Conservation (phyloP, 1,140 invertebrate species). For the Macrobrachium rosenbergii region DNA sequence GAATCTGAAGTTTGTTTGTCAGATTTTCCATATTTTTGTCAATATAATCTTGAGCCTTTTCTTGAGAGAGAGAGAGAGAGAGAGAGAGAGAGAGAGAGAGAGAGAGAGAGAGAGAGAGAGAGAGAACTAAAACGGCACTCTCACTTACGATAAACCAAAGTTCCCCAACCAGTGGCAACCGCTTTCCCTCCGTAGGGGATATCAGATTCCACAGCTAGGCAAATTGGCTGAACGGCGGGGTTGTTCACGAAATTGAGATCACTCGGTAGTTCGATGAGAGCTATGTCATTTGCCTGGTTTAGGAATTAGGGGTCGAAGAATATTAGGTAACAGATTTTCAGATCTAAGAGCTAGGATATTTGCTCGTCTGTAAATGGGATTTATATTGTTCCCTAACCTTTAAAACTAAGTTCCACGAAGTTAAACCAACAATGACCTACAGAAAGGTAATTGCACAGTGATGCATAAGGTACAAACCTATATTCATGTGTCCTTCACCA, state of each 20-base stretch:
- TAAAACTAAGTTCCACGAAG: too few relatives aligned
- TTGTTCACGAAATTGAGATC: neutral
- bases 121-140: neutral
- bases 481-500: too few relatives aligned
- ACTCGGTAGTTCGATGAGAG: neutral
- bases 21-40: too few relatives aligned
- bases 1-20: neutral
- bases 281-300: neutral
- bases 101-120: neutral
- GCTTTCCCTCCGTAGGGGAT: neutral
- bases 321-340: neutral
- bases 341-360: too few relatives aligned
- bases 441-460: too few relatives aligned
- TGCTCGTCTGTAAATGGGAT: too few relatives aligned
- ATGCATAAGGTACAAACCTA: too few relatives aligned
- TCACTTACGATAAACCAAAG: neutral
- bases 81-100: neutral
- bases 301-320: neutral
- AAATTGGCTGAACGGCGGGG: neutral
- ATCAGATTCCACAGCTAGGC: neutral
- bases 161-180: slow-evolving; percentile 1
- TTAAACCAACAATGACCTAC: too few relatives aligned
- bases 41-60: too few relatives aligned
- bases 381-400: too few relatives aligned
- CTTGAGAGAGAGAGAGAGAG: neutral